Percentiles rank a stretch among this genome's conserved stretches.
These are phyloP conservation scores for Phaonia tiefii DNA, from an alignment of 2,888 invertebrate genomes.

Conservation along the genomic window DNA sequence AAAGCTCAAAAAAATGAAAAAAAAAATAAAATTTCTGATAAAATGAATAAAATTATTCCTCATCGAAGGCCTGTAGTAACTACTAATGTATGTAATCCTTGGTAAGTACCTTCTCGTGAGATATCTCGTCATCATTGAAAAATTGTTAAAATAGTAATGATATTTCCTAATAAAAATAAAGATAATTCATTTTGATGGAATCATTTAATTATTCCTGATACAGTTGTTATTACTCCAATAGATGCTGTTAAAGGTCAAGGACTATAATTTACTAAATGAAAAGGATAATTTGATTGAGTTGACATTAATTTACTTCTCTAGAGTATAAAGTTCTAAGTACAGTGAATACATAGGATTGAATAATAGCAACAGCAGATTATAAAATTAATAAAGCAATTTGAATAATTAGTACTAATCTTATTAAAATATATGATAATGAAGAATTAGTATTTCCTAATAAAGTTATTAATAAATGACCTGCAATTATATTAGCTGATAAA, in stretches of 20 bases:
- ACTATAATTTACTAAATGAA: constrained; percentile 85
- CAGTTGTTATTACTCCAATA: constrained; percentile 82
- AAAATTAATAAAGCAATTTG: constrained; percentile 81
- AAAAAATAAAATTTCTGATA: constrained; percentile 85
- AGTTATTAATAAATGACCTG: constrained; percentile 86
- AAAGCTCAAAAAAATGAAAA: constrained; percentile 83
- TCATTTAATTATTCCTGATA: constrained; percentile 80
- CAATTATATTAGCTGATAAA: constrained; percentile 89
- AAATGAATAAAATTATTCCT: constrained; percentile 88
- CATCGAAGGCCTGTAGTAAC: constrained; percentile 84
- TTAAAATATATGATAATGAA: constrained; percentile 69
- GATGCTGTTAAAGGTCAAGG: constrained; percentile 85
- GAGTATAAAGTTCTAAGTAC: constrained; percentile 84
- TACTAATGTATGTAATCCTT: constrained; percentile 84
- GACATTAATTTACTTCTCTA: constrained; percentile 83
- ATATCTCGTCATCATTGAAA: constrained; percentile 88
- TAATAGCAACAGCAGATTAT: constrained; percentile 83
- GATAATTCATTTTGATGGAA: constrained; percentile 80
- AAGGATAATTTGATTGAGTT: constrained; percentile 84
- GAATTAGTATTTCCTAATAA: constrained; percentile 81
- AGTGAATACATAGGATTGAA: constrained; percentile 83
- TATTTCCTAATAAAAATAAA: constrained; percentile 81
- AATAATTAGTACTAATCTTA: constrained; percentile 74
- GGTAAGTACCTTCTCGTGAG: constrained; percentile 85
- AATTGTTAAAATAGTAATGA: constrained; percentile 73